Conservation (phyloP, 2,888 invertebrate species). For the Pardosa pseudoannulata region DNA sequence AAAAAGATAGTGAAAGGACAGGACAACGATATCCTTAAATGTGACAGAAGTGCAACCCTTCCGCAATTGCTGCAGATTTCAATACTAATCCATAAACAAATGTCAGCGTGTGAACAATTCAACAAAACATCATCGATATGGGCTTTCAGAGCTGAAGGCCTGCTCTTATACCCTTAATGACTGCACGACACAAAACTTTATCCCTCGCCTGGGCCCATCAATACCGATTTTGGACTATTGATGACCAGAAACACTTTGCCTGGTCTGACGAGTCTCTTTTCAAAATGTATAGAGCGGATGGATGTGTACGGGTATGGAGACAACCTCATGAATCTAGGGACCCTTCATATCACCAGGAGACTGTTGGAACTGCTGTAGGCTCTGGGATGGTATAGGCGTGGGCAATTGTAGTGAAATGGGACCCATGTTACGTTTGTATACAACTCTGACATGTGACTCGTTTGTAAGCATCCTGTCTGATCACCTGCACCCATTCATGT, state of each 20-base stretch:
- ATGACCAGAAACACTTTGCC: not conserved
- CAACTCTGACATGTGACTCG: not conserved
- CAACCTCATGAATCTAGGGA: not conserved
- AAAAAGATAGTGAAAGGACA: too few relatives aligned
- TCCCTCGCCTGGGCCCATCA: not conserved
- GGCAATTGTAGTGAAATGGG: not conserved
- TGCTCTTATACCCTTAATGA: too few relatives aligned
- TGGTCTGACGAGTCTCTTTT: not conserved
- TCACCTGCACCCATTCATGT: not conserved
- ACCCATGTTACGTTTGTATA: not conserved
- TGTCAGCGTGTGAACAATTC: too few relatives aligned
- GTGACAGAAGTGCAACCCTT: too few relatives aligned
- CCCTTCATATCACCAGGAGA: not conserved
- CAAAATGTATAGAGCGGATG: not conserved
- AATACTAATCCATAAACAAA: too few relatives aligned
- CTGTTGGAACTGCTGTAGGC: not conserved
- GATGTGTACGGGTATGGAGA: not conserved
- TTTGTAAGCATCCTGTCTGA: not conserved
- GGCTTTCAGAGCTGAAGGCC: too few relatives aligned
- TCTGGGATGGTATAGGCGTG: not conserved
- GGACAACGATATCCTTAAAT: too few relatives aligned
- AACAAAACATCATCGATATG: too few relatives aligned
- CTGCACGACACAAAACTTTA: too few relatives aligned
- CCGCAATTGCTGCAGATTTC: too few relatives aligned
- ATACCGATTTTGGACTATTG: not conserved